Base-by-base conservation (phyloP, 2,888 invertebrate species). In the Spodoptera picta region DNA sequence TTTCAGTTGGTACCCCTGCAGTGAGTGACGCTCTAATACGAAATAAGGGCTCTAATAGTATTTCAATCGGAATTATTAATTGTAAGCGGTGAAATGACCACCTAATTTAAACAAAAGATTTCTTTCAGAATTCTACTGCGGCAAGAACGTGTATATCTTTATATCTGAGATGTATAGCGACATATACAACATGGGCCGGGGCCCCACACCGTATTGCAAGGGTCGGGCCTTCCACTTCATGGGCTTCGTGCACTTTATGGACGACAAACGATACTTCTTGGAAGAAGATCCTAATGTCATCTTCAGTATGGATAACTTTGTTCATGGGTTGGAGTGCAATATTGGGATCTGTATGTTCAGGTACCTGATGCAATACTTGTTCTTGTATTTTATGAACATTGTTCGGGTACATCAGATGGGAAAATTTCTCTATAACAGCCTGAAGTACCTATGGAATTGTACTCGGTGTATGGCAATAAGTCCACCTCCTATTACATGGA, bases 271-370 rank as follows among this genome's bases (percentile, higher is more conserved):
- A 65, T 94, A 94, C 59, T 94, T 84, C 62, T 64, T 93, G 14
- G 90, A 90, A 55, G 93, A 94, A 53, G 94, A 94, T 52, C 93
- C 94, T 0, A 90, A 72, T 48, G 74, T 94, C 0, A 87, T 83
- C 0, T 94, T 94, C 58, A 84, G 87, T 49, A 93, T 84, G 83
- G 93, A 94, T 66, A 94, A 94, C 65, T 94, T 84, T 52, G 82
- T 94, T 12, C 94, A 94, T 43, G 94, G 94, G 0, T 62, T 94
- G 60, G 94, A 94, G 77, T 94, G 94, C 54, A 92, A 93, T 61
- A 62, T 88, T 1, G 89, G 89, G 2, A 65, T 94, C 48, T 94
- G 94, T 73, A 88, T 94, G 36, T 94, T 87, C 77, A 91, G 94
- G 94, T 92, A 67, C 1, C 12, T 2, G 10, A 41, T 60, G 19